These are phyloP conservation scores for Molorchus minor DNA, from an alignment of 2,888 invertebrate species.

Conservation along the genomic window DNA sequence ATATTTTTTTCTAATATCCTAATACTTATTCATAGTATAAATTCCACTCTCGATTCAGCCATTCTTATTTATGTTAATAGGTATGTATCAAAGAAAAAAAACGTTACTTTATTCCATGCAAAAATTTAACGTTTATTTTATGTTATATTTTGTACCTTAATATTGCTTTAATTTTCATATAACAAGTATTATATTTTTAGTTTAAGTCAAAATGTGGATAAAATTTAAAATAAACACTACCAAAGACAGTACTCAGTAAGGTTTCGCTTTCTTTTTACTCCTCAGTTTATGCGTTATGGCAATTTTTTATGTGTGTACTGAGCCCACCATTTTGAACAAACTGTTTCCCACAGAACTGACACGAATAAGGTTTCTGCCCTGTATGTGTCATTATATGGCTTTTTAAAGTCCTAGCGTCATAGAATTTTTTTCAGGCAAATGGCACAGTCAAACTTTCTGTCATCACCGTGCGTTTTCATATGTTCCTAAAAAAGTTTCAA, in stretches of 20 bases:
- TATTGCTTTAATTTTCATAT: conserved; percentile 7
- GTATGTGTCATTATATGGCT: conserved; percentile 55
- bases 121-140: conserved; percentile 2
- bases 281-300: conserved; percentile 33
- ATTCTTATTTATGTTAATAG: too few relatives aligned
- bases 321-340: conserved; percentile 52
- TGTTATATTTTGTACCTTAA: background rate
- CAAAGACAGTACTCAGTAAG: too few relatives aligned
- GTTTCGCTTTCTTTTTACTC: too few relatives aligned
- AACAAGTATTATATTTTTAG: conserved; percentile 15
- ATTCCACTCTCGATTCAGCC: too few relatives aligned
- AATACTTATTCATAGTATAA: background rate
- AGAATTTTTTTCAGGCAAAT: conserved; percentile 56
- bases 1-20: conserved; percentile 17
- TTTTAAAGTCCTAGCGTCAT: conserved; percentile 54
- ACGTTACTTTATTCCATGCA: background rate
- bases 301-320: conserved; percentile 41
- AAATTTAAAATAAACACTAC: conserved; percentile 24
- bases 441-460: conserved; percentile 54
- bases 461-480: conserved; percentile 54
- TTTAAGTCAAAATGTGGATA: conserved; percentile 13
- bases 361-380: conserved; percentile 54
- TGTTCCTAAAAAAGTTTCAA: conserved; percentile 55
- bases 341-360: conserved; percentile 53
- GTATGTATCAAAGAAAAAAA: background rate